Evolutionary conservation across 2,797 vertebrate species (phyloP).

Genomic region (Xyrichtys novacula): DNA sequence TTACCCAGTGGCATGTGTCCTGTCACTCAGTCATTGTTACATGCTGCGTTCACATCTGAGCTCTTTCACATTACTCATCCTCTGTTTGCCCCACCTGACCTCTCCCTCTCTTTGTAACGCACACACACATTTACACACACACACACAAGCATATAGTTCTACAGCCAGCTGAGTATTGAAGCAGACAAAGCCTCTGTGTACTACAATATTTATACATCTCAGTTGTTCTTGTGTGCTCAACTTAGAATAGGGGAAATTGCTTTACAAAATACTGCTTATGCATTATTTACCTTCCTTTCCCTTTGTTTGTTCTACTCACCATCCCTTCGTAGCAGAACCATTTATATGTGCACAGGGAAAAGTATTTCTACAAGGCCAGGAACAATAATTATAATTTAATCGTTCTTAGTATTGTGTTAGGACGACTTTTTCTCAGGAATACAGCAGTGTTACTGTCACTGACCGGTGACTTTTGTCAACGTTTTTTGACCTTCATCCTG

Average conservation of each 20-base stretch:
- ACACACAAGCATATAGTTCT: conserved; percentile 4
- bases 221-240: conserved; percentile 63
- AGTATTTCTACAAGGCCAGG: not conserved
- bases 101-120: conserved; percentile 35
- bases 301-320: conserved; percentile 44
- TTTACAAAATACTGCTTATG: conserved; percentile 70
- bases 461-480: no score
- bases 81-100: conserved; percentile 78
- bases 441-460: no score
- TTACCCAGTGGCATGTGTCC: conserved; percentile 79
- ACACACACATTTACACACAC: conserved; percentile 15
- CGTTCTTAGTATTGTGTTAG: no score
- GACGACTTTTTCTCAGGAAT: no score
- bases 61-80: conserved; percentile 83
- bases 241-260: conserved; percentile 64
- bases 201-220: conserved; percentile 75
- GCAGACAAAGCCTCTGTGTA: conserved; percentile 54
- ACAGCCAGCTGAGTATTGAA: conserved; percentile 44
- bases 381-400: conserved; percentile 13
- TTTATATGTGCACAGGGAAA: conserved; percentile 13
- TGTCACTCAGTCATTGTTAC: conserved; percentile 80
- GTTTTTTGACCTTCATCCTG: no score
- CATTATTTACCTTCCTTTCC: conserved; percentile 67
- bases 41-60: conserved; percentile 75
- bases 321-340: conserved; percentile 23